phyloP scores from a whole-genome alignment of 2,888 invertebrate species.

The Iselma pallidipennis region DNA sequence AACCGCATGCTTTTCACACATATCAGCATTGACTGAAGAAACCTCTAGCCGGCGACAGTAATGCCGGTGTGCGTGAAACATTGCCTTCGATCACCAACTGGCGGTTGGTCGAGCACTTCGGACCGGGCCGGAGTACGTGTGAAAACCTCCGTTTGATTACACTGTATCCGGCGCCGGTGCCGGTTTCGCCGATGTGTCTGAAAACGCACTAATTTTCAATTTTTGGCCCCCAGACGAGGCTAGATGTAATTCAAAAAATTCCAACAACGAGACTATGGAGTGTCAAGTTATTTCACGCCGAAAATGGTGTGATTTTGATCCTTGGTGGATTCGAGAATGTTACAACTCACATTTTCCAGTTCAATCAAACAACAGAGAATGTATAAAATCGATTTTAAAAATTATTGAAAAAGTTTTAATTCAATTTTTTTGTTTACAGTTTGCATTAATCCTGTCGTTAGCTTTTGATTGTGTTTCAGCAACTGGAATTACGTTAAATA shows the following conservation, averaged over 20 bases:
- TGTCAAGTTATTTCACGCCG: slow-evolving; percentile 45
- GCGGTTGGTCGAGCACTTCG: too few relatives aligned
- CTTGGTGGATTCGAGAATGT: slow-evolving; percentile 37
- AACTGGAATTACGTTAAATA: slow-evolving; percentile 42
- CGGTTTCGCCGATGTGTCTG: too few relatives aligned
- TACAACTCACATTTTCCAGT: slow-evolving; percentile 40
- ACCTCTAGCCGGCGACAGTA: too few relatives aligned
- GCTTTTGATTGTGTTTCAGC: slow-evolving; percentile 44
- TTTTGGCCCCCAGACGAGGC: slow-evolving; percentile 29
- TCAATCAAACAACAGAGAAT: slow-evolving; percentile 38
- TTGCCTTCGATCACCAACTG: too few relatives aligned
- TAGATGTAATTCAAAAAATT: slow-evolving; percentile 45
- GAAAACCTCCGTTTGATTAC: too few relatives aligned
- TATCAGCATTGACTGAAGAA: too few relatives aligned
- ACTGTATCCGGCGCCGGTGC: too few relatives aligned
- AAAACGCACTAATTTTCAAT: too few relatives aligned
- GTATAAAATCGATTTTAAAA: slow-evolving; percentile 28
- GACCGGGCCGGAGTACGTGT: too few relatives aligned
- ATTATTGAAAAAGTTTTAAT: not conserved
- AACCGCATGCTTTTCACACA: too few relatives aligned
- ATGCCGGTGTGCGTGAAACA: too few relatives aligned
- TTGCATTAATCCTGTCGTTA: slow-evolving; percentile 41
- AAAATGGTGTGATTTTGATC: slow-evolving; percentile 47
- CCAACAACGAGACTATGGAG: slow-evolving; percentile 40
- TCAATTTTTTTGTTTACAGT: slow-evolving; percentile 36